A percentile compares a stretch with the other conserved stretches of the same genome.
These are phyloP conservation scores for Yasuhikotakia modesta DNA, from an alignment of 2,797 vertebrate species.

Conservation along the genomic window DNA sequence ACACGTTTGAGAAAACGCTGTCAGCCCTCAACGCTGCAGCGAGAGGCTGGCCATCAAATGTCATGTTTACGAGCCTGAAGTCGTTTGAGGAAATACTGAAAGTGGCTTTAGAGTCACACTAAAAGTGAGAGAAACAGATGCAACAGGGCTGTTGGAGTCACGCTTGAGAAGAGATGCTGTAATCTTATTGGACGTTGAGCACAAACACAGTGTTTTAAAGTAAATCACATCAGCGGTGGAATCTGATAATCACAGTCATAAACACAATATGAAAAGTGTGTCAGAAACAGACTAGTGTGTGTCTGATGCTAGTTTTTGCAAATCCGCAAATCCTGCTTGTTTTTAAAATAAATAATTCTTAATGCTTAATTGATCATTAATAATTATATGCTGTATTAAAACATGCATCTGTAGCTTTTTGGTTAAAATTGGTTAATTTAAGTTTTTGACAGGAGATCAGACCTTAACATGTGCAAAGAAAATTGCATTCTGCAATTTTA, in stretches of 20 bases:
- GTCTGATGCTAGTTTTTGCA: background rate
- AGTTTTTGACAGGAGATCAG: no score
- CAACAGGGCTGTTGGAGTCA: background rate
- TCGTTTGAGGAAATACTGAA: background rate
- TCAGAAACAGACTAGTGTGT: no score
- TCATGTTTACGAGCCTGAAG: background rate
- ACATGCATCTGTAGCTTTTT: no score
- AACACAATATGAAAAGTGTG: conserved; percentile 16
- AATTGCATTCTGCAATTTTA: no score
- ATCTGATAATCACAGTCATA: conserved; percentile 55
- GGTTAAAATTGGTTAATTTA: no score
- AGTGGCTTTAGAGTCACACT: background rate
- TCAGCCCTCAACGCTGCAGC: no score
- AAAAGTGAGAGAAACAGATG: background rate
- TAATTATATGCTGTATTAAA: no score
- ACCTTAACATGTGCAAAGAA: no score
- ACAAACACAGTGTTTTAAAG: conserved; percentile 16
- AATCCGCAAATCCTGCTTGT: no score
- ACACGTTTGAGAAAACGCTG: conserved; percentile 1
- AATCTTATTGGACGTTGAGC: no score
- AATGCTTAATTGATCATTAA: no score
- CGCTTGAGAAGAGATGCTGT: background rate
- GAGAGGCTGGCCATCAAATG: background rate
- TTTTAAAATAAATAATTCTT: no score
- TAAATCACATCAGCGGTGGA: conserved; percentile 54